Base-by-base conservation (phyloP, 2,113 vertebrate genomes). In the Mugil cephalus region DNA sequence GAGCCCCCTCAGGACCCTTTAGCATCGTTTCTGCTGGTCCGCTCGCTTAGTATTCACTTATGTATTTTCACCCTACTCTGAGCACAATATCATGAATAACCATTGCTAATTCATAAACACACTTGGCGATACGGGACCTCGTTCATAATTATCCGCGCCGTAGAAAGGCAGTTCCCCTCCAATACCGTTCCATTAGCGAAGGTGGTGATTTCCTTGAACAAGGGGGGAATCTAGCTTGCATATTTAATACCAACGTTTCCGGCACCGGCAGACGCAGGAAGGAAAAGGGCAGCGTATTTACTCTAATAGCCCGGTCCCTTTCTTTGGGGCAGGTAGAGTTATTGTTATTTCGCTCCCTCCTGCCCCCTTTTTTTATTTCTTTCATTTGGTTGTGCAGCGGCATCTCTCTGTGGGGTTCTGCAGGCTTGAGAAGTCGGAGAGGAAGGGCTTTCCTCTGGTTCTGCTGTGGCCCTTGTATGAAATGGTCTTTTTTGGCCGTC, bases 41-140 rank as follows among this genome's bases (percentile, higher is more conserved):
- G 62, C 77, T 85, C 82, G 86, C 91, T 93, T 91, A 93, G 92
- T 90, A 92, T 91, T 89, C 86, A 83, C 87, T 89, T 92, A 93
- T 89, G 88, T 87, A 84, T 90, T 93, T 92, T 87, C 82, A 87
- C 83, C 79, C 84, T 85, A 78, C 73, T 88, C 88, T 80, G 77
- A 92, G 87, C 89, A 88, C 83, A 91, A 85, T 84, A 88, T 78
- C 85, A 88, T 83, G 85, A 90, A 87, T 88, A 89, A 89, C 88
- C 86, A 88, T 88, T 80, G 88, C 89, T 93, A 88, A 92, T 92
- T 91, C 80, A 90, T 90, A 90, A 93, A 90, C 87, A 91, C 86
- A 88, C 89, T 88, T 63, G 80, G 87, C 53, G 72, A 87, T 85
- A 83, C 66, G 66, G 80, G 82, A 84, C 82, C 81, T 93, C 64